Base-by-base conservation (phyloP, 2,797 vertebrate genomes). In the Artibeus lituratus region DNA sequence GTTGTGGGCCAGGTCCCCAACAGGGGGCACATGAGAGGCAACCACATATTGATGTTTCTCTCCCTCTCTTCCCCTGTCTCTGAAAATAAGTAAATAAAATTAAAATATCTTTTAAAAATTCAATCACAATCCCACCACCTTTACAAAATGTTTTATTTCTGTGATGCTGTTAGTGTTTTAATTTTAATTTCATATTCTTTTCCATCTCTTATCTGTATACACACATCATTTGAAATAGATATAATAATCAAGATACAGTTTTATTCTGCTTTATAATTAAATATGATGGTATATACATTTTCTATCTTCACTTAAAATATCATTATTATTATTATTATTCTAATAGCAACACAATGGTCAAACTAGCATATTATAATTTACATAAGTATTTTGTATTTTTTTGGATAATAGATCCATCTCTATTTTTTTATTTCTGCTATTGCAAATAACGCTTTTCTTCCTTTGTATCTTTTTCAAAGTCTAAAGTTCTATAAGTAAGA, bases 371-470 rank as follows among this genome's bases (percentile, higher is more conserved):
- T 19, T 67, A 4, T 35, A 90, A 94, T 49, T 78, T 44, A 39
- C 0, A 42, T 35, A 94, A 51, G 0, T 83, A 69, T 65, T 77
- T 32, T 67, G 7, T 53, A 19, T 18, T 26, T 94, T 69, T 92
- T 86, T 88, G 10, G 42, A 81, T 67, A 92, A 89, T 59, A 39
- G 65, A 11, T 4, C 8, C 16, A 49, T 57, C 39, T 94, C 15
- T 78, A 37, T 57, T 85, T 96, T 74, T 74, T 12, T 57, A 82
- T 65, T 59, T 95, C 57, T 95, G 57, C 59, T 62, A 80, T 86
- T 93, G 49, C 59, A 86, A 95, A 90, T 86, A 82, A 51, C 10
- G 72, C 0, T 90, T 89, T 55, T 82, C 72, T 85, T 73, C 8
- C 29, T 93, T 67, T 73, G 6, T 19, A 37, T 76, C 49, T 90